Evolutionary conservation across 2,797 vertebrate species (phyloP).

Genomic region (Siniperca undulata): DNA sequence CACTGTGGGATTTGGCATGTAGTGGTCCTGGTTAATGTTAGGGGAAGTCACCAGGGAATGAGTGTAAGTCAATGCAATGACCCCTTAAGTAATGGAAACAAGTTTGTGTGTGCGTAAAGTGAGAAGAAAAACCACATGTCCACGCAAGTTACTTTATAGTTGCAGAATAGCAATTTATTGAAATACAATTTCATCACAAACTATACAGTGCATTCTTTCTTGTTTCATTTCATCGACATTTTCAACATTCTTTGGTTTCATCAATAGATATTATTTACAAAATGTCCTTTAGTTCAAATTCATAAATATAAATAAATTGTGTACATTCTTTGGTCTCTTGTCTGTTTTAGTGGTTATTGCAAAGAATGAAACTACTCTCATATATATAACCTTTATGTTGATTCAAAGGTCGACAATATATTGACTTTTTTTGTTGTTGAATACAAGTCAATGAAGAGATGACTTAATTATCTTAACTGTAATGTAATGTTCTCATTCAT

Average conservation of each 20-base stretch:
- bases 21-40: neutral
- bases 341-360: slow-evolving; percentile 72
- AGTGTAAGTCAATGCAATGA: neutral
- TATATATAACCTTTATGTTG: neutral
- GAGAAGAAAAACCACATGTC: neutral
- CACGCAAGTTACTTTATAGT: neutral
- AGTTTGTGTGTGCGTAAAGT: neutral
- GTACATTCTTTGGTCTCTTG: slow-evolving; percentile 83
- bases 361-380: slow-evolving; percentile 26
- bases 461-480: neutral
- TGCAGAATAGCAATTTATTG: slow-evolving; percentile 75
- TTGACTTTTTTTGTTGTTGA: slow-evolving; percentile 1
- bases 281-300: slow-evolving; percentile 71
- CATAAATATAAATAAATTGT: slow-evolving; percentile 82
- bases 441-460: neutral
- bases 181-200: slow-evolving; percentile 66
- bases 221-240: slow-evolving; percentile 47
- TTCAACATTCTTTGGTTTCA: slow-evolving; percentile 65
- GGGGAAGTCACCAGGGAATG: neutral
- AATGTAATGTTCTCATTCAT: slow-evolving; percentile 7
- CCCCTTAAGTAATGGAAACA: neutral
- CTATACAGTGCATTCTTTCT: slow-evolving; percentile 71
- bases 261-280: slow-evolving; percentile 79
- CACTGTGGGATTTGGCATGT: neutral
- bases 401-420: slow-evolving; percentile 7